A percentile compares a stretch with the other conserved stretches of the same genome.
Conservation (phyloP, 2,797 vertebrate species). For the Octomys mimax region DNA sequence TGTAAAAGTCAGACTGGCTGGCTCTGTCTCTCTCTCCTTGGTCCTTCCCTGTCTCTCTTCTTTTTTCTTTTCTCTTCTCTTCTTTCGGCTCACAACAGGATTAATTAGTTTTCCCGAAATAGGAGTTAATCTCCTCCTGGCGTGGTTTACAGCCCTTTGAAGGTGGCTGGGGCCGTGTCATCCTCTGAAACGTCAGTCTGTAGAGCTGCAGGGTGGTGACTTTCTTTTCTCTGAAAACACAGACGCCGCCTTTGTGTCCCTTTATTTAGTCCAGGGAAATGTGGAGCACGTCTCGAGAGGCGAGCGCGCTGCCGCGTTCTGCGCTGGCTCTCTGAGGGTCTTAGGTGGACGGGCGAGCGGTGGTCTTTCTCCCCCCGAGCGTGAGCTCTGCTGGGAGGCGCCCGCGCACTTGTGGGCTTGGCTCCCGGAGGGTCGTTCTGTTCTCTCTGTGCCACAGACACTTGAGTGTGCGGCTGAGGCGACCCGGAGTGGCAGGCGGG, state of each 20-base stretch:
- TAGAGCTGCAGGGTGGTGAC: constrained; percentile 18
- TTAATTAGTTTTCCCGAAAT: constrained; percentile 39
- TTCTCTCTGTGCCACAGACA: constrained; percentile 59
- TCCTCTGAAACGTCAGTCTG: constrained; percentile 6
- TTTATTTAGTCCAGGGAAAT: constrained; percentile 63
- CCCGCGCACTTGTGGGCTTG: background rate
- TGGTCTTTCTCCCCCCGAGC: background rate
- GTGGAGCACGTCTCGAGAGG: background rate
- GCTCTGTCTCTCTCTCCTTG: background rate
- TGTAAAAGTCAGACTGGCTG: constrained; percentile 79
- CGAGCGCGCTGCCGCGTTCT: background rate
- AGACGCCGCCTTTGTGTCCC: constrained; percentile 67
- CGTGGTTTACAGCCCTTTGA: constrained; percentile 63
- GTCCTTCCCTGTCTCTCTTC: rapidly evolving
- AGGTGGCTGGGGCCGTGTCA: constrained; percentile 11
- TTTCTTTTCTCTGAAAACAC: constrained; percentile 49
- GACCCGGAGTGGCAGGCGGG: constrained; percentile 21
- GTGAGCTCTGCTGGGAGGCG: background rate
- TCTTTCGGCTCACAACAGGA: constrained; percentile 57
- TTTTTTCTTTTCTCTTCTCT: no score
- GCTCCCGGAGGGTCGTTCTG: constrained; percentile 63
- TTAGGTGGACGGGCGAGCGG: background rate
- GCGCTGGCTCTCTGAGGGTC: background rate
- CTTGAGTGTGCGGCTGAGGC: background rate
- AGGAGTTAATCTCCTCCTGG: background rate